Evolutionary conservation across 2,113 vertebrate genomes (phyloP), one percentile per base, ranked within the genome.

Genomic region (Anser brachyrhynchus): DNA sequence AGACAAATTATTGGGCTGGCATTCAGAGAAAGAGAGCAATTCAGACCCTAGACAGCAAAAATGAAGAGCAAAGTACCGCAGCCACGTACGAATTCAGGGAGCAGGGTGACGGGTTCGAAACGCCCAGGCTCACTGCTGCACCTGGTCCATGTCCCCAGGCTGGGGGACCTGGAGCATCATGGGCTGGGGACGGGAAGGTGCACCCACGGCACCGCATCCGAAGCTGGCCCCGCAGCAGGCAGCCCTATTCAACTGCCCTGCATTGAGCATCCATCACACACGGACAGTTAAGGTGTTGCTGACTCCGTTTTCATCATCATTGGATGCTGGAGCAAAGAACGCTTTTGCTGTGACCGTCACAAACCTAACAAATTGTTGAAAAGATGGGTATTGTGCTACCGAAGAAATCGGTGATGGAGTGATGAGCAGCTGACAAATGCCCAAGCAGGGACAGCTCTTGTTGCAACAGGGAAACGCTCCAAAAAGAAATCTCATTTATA

Each of bases 51-150:
- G 1, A 2, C 13, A 5, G 26, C 37, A 8, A 51, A 37, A 4
- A 43, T 13, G 16, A 44, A 4, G n/a, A 61, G 72, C 15, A 11
- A 58, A 64, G 8, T 6, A 25, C 28, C 6, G 0, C 3, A 52
- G 61, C 35, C 87, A 66, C 0, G 0, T 8, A 3, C 37, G 18
- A 13, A 12, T 1, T 3, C 0, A 31, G 0, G 1, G 41, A 20
- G 26, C 46, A 33, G 39, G n/a, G 35, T 0, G 1, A 6, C 12
- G 1, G 26, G 12, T 75, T 55, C 51, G 7, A 41, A 78, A 13
- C 4, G 2, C 52, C 7, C 31, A 15, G 31, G 41, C 10, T 33
- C 10, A 13, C n/a, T 37, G 57, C 58, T 2, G 18, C 35, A 3
- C 18, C 3, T 3, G 23, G 23, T 4, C 23, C 51, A 26, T 13